These are phyloP conservation scores for Oophaga pumilio DNA, from an alignment of 2,113 vertebrate genomes.

Conservation along the genomic window DNA sequence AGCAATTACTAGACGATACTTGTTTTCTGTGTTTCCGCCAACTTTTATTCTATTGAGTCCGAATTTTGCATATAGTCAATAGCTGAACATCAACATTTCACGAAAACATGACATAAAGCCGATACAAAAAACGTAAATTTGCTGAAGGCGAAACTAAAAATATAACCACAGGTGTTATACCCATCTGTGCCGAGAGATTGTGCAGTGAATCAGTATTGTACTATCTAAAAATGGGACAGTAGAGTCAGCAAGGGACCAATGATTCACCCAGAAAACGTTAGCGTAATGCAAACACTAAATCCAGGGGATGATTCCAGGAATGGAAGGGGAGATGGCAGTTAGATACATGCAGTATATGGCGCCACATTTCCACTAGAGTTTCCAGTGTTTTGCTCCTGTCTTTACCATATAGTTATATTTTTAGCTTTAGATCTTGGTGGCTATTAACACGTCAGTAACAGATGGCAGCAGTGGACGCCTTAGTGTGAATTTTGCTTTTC, in stretches of 20 bases:
- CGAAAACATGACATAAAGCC: slow-evolving; percentile 41
- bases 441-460: background rate
- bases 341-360: background rate
- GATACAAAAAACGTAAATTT: slow-evolving; percentile 29
- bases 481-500: background rate
- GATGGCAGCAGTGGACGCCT: slow-evolving; percentile 1
- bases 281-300: slow-evolving; percentile 8
- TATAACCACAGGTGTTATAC: slow-evolving; percentile 46
- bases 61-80: slow-evolving; percentile 40
- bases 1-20: background rate
- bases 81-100: slow-evolving; percentile 43
- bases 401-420: background rate
- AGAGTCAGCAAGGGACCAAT: slow-evolving; percentile 34
- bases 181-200: slow-evolving; percentile 50
- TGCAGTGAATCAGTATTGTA: slow-evolving; percentile 51
- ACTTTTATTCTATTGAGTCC: background rate
- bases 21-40: background rate
- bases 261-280: slow-evolving; percentile 24
- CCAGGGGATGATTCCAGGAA: background rate
- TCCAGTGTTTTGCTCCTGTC: too few species aligned
- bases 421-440: background rate
- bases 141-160: slow-evolving; percentile 50
- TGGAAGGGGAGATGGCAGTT: background rate
- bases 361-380: too few species aligned
- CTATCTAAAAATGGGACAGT: slow-evolving; percentile 39